Base-by-base conservation (phyloP, 1,140 invertebrate species). In the Anadara kagoshimensis region DNA sequence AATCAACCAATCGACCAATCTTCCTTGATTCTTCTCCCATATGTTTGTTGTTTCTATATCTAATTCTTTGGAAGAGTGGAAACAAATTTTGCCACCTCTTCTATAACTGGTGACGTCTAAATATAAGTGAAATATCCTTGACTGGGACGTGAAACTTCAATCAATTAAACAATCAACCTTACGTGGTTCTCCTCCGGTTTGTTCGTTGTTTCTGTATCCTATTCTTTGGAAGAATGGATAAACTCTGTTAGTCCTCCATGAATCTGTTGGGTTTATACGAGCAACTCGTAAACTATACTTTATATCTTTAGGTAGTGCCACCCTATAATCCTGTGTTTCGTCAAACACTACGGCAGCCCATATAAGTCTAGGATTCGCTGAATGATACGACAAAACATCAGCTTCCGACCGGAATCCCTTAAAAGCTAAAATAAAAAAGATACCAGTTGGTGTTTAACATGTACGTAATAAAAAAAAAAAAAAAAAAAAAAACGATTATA, bases 161-260 rank as follows among this genome's bases (percentile, higher is more conserved):
- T n/a, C n/a, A n/a, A n/a, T n/a, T n/a, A n/a, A n/a, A n/a, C n/a
- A n/a, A n/a, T n/a, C n/a, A n/a, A n/a, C n/a, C 76, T 84, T 87
- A 93, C 93, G 91, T 84, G 93, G 93, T 79, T 85, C 88, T 78
- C 92, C 93, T n/a, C 93, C 93, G 22, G 29, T 65, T 11, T n/a
- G 22, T 0, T 54, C 16, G n/a, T 90, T 81, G 62, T 89, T 88
- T 72, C 93, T 87, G 3, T 93, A 93, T 5, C 93, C 93, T 11
- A 92, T 90, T 18, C 89, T 85, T 78, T 93, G 92, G 83, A 93
- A 93, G 12, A 93, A 75, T 4, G 93, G 93, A 85, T 91, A 94
- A 14, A 92, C 81, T 8, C 92, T 84, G 76, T 93, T 91, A 0
- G 93, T 94, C 63, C 89, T 87, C 93, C 93, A 94, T 64, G 53